Percentiles rank a stretch among this genome's conserved stretches.
phyloP scores from a whole-genome alignment of 2,797 vertebrate species.

The Spea hammondii region DNA sequence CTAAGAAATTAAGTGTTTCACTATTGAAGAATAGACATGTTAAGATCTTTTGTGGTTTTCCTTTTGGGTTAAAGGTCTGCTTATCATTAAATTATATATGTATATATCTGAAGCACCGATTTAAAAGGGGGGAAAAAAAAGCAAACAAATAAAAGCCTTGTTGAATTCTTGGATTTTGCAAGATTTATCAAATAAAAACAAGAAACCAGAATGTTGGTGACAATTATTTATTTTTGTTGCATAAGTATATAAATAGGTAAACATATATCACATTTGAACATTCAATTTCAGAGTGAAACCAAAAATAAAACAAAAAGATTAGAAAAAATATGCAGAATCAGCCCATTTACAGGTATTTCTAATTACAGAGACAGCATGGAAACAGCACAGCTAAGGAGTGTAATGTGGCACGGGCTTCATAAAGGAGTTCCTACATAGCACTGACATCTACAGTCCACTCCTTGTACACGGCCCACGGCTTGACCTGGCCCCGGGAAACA shows the following conservation, averaged over 20 bases:
- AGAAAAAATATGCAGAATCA: slow-evolving; percentile 5
- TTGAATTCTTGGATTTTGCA: no score
- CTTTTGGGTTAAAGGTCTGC: no score
- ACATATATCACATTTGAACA: slow-evolving; percentile 65
- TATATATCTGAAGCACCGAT: no score
- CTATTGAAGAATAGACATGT: no score
- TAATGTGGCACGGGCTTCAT: background rate
- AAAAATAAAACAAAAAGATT: background rate
- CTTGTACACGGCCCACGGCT: background rate
- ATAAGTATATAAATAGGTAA: slow-evolving; percentile 66
- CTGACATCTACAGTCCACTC: slow-evolving; percentile 6
- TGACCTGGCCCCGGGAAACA: background rate
- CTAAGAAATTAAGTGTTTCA: no score
- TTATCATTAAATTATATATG: no score
- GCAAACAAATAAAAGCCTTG: no score
- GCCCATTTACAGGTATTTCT: slow-evolving; percentile 53
- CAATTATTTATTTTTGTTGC: slow-evolving; percentile 61
- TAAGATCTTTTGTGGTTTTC: no score
- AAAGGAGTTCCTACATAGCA: background rate
- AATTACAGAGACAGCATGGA: slow-evolving; percentile 56
- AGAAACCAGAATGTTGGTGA: background rate
- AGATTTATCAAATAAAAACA: background rate
- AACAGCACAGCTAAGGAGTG: slow-evolving; percentile 41
- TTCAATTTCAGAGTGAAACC: slow-evolving; percentile 42
- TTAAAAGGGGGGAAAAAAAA: no score